These are phyloP conservation scores for Xiphophorus birchmanni DNA, from an alignment of 2,797 vertebrate species.

Conservation along the genomic window DNA sequence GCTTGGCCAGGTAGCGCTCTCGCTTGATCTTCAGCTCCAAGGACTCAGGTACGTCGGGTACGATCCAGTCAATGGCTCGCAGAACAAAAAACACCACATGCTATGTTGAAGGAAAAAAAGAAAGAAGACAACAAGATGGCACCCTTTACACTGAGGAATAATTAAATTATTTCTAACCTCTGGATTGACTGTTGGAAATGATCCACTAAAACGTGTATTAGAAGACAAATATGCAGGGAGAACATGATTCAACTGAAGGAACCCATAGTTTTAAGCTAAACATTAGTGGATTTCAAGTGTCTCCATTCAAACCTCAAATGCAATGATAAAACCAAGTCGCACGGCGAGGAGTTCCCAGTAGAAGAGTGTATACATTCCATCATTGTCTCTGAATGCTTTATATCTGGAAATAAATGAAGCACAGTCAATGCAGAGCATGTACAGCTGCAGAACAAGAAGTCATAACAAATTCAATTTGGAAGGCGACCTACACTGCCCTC, in stretches of 20 bases:
- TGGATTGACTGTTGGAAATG: not conserved
- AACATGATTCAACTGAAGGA: not conserved
- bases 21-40: slow-evolving; percentile 83
- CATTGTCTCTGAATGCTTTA: slow-evolving; percentile 80
- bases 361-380: slow-evolving; percentile 81
- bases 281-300: slow-evolving; percentile 3
- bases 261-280: not conserved
- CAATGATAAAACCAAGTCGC: slow-evolving; percentile 83
- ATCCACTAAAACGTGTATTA: not conserved
- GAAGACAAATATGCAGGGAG: not conserved
- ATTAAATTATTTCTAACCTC: not conserved
- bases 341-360: slow-evolving; percentile 85
- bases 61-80: slow-evolving; percentile 83
- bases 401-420: slow-evolving; percentile 63
- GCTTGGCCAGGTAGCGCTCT: slow-evolving; percentile 81
- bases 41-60: slow-evolving; percentile 80
- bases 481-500: slow-evolving; percentile 29
- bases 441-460: slow-evolving; percentile 2
- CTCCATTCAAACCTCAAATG: slow-evolving; percentile 79
- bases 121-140: not conserved
- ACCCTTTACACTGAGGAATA: slow-evolving; percentile 1
- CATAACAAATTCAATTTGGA: not conserved
- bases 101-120: slow-evolving; percentile 49
- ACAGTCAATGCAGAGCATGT: not conserved
- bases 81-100: slow-evolving; percentile 85